Base-by-base conservation (phyloP, 64 coral and sea anemone species). In the Actinia tenebrosa region DNA sequence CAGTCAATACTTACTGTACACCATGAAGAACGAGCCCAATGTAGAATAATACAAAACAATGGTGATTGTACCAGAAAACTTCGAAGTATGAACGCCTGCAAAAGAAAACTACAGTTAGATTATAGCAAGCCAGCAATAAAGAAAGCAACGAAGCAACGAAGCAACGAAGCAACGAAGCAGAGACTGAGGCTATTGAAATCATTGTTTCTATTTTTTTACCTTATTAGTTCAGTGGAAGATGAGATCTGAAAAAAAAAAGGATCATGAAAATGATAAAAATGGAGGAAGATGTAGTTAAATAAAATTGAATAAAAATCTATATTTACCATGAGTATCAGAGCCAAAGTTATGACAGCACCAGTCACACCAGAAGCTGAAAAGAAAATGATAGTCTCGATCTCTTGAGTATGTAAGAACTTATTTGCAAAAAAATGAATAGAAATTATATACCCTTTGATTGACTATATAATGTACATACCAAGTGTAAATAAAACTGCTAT, bases 21-120 rank as follows among this genome's bases (percentile, higher is more conserved):
- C 95, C 95, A 46, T 98, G 95, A 47, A 98, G 47, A 8, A 98
- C 78, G 9, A 98, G 89, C 0, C 91, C 95, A 60, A 91, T 88
- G 83, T 93, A 98, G 71, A 98, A 98, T 44, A 98, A 64, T 22
- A 98, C 95, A 83, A 98, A 98, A 20, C 83, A 87, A 56, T 98
- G 95, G 84, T 98, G 95, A 10, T 84, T 98, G 64, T 88, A 94
- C 95, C 95, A 98, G 77, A 98, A 98, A 11, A 98, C 89, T 30
- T 98, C 95, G 77, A 98, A 98, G 53, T 94, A 98, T 3, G 95
- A 98, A 10, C 95, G 71, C 47, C 95, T 98, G 47, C 17, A 88
- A 45, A 56, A 84, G 10, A 75, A 3, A 14, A 42, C 13, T 42
- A 16, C 10, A 58, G 6, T 10, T 58, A 58, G 5, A 16, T 58